These are phyloP conservation scores for Latheticus oryzae DNA, from an alignment of 2,888 invertebrate species.

Conservation along the genomic window DNA sequence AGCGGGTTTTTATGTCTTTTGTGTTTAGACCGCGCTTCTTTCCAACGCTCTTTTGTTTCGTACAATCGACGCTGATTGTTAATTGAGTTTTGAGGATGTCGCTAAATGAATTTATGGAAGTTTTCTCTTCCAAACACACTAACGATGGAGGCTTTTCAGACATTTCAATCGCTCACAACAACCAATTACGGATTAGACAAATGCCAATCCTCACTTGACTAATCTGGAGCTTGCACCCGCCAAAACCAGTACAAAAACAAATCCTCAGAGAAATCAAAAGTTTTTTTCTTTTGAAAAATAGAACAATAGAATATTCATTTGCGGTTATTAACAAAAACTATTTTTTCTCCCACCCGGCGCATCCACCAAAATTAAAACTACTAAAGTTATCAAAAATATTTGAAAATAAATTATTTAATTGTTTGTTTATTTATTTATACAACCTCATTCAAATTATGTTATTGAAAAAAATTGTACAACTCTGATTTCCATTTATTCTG, in stretches of 20 bases:
- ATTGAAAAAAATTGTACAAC: conserved; percentile 15
- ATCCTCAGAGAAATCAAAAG: not conserved
- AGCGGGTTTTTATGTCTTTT: conserved; percentile 61
- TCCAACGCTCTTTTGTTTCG: conserved; percentile 59
- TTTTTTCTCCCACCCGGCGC: conserved; percentile 10
- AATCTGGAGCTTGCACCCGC: not conserved
- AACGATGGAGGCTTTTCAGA: conserved; percentile 46
- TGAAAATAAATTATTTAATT: conserved; percentile 1
- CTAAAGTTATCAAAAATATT: too few species aligned
- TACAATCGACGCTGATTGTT: conserved; percentile 64
- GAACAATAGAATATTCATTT: too few species aligned
- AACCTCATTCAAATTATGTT: too few species aligned
- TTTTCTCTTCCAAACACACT: conserved; percentile 52
- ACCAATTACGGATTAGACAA: conserved; percentile 37
- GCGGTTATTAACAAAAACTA: too few species aligned
- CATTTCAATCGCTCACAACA: conserved; percentile 37
- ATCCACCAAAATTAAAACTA: conserved; percentile 9
- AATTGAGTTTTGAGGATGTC: conserved; percentile 63
- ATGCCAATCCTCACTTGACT: conserved; percentile 21
- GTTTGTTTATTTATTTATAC: too few species aligned
- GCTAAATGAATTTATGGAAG: conserved; percentile 60
- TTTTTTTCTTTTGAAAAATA: not conserved
- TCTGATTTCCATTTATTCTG: conserved; percentile 18
- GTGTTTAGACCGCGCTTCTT: conserved; percentile 60
- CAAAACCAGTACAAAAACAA: not conserved